Conservation (phyloP, 2,113 vertebrate species). For the Chaenogobius annularis region DNA sequence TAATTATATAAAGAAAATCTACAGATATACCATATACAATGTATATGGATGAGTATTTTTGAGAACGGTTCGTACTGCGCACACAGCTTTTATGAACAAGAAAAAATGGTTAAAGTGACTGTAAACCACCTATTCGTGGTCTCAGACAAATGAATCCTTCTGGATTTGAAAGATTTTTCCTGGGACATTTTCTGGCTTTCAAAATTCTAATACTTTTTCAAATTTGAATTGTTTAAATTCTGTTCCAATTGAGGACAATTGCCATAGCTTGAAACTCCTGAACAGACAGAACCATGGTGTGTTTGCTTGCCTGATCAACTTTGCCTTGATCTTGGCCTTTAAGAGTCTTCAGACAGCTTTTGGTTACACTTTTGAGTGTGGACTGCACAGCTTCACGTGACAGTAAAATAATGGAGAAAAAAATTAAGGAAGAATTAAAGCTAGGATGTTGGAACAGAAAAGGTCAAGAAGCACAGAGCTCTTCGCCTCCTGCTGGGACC, state of each 20-base stretch:
- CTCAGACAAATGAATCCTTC: no score
- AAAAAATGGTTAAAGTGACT: no score
- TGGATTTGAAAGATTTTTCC: no score
- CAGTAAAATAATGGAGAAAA: background rate
- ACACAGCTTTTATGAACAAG: background rate
- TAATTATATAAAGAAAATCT: no score
- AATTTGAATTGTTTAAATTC: no score
- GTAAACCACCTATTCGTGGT: no score
- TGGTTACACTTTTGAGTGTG: background rate
- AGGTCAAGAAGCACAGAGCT: slow-evolving; percentile 28
- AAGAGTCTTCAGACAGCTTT: background rate
- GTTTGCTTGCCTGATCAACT: background rate
- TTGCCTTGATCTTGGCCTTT: background rate
- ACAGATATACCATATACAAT: no score
- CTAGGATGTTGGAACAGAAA: slow-evolving; percentile 43
- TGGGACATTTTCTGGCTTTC: background rate
- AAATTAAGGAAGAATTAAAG: slow-evolving; percentile 10
- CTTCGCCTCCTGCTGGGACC: slow-evolving; percentile 31
- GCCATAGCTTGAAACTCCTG: background rate
- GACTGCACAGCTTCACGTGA: slow-evolving; percentile 6
- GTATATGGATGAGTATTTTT: background rate
- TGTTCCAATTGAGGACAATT: no score
- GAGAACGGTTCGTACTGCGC: background rate
- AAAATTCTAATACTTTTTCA: no score
- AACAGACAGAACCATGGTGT: background rate